Conservation (phyloP, 2,113 vertebrate species). For the Cynopterus brachyotis region DNA sequence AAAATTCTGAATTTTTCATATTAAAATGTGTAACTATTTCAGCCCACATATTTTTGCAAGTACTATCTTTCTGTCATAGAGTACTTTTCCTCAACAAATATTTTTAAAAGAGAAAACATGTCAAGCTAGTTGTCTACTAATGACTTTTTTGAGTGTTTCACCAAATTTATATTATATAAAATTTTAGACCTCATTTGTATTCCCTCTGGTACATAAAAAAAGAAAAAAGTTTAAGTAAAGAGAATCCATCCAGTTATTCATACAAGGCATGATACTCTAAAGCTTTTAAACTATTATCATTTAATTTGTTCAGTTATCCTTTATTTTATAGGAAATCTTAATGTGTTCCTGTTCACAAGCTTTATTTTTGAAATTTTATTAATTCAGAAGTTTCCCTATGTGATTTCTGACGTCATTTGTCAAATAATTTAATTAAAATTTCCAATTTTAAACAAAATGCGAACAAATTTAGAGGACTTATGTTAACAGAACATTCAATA, state of each 20-base stretch:
- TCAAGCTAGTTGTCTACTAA: neutral
- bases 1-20: neutral
- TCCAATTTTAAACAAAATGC: neutral
- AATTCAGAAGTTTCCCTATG: neutral
- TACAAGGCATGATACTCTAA: neutral
- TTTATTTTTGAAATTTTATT: neutral
- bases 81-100: neutral
- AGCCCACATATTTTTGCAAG: neutral
- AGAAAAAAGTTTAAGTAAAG: neutral
- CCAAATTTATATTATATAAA: neutral
- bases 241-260: neutral
- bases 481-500: neutral
- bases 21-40: neutral
- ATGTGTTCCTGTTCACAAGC: neutral
- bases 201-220: neutral
- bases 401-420: neutral
- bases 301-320: neutral
- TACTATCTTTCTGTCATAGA: neutral
- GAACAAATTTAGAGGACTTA: neutral
- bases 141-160: neutral
- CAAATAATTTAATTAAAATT: constrained; percentile 8
- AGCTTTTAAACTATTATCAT: neutral
- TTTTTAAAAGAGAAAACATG: neutral
- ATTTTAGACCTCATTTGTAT: neutral
- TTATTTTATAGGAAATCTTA: neutral